Conservation (phyloP, 1,140 invertebrate genomes). For the Drosophila subpulchrella region DNA sequence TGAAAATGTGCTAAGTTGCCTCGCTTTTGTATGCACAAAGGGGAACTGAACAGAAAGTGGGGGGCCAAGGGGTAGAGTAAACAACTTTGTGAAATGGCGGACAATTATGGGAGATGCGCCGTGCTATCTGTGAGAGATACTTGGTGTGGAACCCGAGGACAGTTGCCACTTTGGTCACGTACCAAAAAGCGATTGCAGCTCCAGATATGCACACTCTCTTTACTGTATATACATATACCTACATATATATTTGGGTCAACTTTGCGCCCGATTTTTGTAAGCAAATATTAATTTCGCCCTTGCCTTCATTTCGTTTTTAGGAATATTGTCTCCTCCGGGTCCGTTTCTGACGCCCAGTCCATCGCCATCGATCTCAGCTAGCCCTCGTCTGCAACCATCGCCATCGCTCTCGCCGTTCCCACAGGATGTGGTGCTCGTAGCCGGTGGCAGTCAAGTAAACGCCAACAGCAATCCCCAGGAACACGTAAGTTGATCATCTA, state of each 20-base stretch:
- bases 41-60: conserved; percentile 12
- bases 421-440: conserved; percentile 84
- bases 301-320: conserved; percentile 56
- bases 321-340: conserved; percentile 85
- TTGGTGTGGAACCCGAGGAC: conserved; percentile 24
- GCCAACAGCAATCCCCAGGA: conserved; percentile 83
- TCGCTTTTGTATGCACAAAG: conserved; percentile 72
- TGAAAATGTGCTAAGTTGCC: conserved; percentile 74
- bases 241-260: conserved; percentile 43
- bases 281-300: conserved; percentile 33
- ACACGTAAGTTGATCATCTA: conserved; percentile 69
- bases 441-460: conserved; percentile 81
- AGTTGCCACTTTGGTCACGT: conserved; percentile 53
- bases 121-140: conserved; percentile 26
- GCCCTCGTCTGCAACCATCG: conserved; percentile 84
- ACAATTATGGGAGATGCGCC: conserved; percentile 44
- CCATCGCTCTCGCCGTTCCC: conserved; percentile 84
- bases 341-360: conserved; percentile 85
- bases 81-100: conserved; percentile 46
- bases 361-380: conserved; percentile 85
- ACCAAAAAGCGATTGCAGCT: conserved; percentile 46
- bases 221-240: background rate
- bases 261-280: conserved; percentile 20
- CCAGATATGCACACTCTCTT: conserved; percentile 17
- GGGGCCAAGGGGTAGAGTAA: conserved; percentile 23